Conservation (phyloP, 2,888 invertebrate genomes). For the Antheraea assamensis region DNA sequence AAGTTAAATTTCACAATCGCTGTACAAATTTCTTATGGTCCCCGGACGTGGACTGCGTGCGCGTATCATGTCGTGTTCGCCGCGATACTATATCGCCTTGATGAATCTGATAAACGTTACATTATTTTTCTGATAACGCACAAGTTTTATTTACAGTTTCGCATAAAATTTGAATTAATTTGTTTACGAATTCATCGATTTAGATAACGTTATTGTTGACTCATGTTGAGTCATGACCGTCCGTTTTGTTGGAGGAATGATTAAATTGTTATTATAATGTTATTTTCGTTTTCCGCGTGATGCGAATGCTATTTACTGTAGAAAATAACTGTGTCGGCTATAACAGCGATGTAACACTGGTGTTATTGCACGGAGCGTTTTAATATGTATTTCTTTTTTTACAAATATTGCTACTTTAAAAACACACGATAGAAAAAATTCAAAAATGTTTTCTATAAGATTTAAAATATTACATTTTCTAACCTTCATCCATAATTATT, state of each 20-base stretch:
- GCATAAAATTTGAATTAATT: slow-evolving; percentile 7
- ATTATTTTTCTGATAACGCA: not conserved
- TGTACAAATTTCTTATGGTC: not conserved
- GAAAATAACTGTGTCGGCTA: not conserved
- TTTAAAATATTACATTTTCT: no score
- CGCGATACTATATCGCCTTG: not conserved
- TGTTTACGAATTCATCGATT: slow-evolving; percentile 2
- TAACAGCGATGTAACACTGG: not conserved
- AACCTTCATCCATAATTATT: no score
- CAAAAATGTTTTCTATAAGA: no score
- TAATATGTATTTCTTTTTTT: no score
- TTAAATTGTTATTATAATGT: slow-evolving; percentile 1
- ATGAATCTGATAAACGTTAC: slow-evolving; percentile 2
- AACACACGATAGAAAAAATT: no score
- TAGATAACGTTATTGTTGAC: not conserved
- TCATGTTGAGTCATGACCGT: not conserved
- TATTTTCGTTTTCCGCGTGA: not conserved
- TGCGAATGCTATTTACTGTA: not conserved
- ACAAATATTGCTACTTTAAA: no score
- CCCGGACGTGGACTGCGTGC: not conserved
- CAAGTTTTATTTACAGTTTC: not conserved
- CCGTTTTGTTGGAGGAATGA: not conserved
- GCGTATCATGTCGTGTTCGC: not conserved
- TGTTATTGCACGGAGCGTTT: not conserved
- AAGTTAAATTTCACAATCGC: no score